Conservation (phyloP, 2,888 invertebrate species). For the Pogonocherus hispidulus region DNA sequence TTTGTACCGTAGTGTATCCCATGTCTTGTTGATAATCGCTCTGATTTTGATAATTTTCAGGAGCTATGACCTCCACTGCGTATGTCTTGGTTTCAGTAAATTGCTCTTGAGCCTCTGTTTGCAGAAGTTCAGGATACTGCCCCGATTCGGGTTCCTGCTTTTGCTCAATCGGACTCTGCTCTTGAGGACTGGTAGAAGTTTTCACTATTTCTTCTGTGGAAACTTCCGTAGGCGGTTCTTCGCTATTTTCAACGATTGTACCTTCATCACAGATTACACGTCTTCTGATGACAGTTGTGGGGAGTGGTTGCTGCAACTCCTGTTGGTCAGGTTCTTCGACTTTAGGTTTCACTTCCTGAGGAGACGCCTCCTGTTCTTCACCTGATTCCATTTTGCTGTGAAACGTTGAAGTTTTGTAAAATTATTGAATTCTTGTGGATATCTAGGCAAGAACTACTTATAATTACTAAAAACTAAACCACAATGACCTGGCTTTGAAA, state of each 20-base stretch:
- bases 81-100: conserved; percentile 36
- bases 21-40: conserved; percentile 43
- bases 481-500: conserved; percentile 23
- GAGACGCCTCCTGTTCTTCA: conserved; percentile 45
- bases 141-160: conserved; percentile 37
- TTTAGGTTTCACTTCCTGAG: conserved; percentile 45
- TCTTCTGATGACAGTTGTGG: conserved; percentile 56
- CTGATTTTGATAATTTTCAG: conserved; percentile 27
- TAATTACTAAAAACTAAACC: conserved; percentile 22
- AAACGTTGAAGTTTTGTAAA: conserved; percentile 5
- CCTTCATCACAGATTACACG: conserved; percentile 65
- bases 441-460: conserved; percentile 6
- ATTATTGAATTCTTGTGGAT: background rate
- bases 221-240: conserved; percentile 57
- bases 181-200: conserved; percentile 47
- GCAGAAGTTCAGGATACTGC: conserved; percentile 30
- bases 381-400: conserved; percentile 49
- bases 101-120: conserved; percentile 30
- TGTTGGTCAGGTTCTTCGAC: conserved; percentile 40
- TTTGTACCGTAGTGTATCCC: conserved; percentile 40
- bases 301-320: conserved; percentile 25
- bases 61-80: conserved; percentile 32
- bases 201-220: conserved; percentile 64
- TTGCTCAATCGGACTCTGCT: conserved; percentile 42
- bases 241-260: conserved; percentile 62